Conservation (phyloP, 2,797 vertebrate species). For the Pseudopleuronectes americanus region DNA sequence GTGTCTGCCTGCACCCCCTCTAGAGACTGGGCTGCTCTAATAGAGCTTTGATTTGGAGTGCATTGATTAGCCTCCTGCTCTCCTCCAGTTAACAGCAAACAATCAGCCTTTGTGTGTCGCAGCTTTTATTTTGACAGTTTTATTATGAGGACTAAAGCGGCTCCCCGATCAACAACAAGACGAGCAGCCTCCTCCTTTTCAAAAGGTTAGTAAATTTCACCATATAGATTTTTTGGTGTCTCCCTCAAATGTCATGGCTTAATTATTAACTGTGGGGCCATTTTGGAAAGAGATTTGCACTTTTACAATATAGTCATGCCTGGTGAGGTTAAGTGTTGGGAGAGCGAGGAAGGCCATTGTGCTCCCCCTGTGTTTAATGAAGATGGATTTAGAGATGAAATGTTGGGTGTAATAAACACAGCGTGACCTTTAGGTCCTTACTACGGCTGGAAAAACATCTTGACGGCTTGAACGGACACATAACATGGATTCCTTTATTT, state of each 20-base stretch:
- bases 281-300: slow-evolving; percentile 79
- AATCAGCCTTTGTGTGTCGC: slow-evolving; percentile 65
- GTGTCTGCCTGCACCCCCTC: slow-evolving; percentile 25
- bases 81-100: slow-evolving; percentile 60
- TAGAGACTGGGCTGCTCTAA: slow-evolving; percentile 49
- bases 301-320: slow-evolving; percentile 80
- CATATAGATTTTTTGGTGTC: slow-evolving; percentile 84
- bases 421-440: slow-evolving; percentile 74
- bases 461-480: slow-evolving; percentile 48
- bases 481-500: slow-evolving; percentile 25
- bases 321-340: slow-evolving; percentile 81
- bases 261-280: slow-evolving; percentile 84
- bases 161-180: slow-evolving; percentile 71
- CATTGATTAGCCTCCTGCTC: slow-evolving; percentile 74
- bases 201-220: slow-evolving; percentile 85
- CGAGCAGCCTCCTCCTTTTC: slow-evolving; percentile 68
- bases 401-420: slow-evolving; percentile 76
- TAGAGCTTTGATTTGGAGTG: slow-evolving; percentile 64
- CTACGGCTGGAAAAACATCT: slow-evolving; percentile 47
- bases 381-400: slow-evolving; percentile 83
- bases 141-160: slow-evolving; percentile 74
- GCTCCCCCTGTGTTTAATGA: slow-evolving; percentile 78
- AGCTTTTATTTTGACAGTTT: slow-evolving; percentile 79
- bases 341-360: slow-evolving; percentile 75
- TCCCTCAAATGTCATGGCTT: slow-evolving; percentile 83